Evolutionary conservation across 2,888 invertebrate species (phyloP).

Genomic region (Epinotia nisella): DNA sequence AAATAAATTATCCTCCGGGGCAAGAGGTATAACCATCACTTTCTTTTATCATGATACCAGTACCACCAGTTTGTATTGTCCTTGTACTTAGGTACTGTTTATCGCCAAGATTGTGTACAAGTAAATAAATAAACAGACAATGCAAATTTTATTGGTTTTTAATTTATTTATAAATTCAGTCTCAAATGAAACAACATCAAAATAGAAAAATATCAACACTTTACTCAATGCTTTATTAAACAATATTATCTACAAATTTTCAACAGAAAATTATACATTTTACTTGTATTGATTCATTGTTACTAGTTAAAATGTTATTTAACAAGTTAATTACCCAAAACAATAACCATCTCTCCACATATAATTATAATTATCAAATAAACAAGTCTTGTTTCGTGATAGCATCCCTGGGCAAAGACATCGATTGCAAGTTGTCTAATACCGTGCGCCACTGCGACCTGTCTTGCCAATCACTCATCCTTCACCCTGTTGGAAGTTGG

Average conservation of each 20-base stretch:
- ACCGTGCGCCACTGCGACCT: background rate
- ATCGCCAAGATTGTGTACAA: constrained; percentile 7
- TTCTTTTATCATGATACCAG: background rate
- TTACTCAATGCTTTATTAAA: constrained; percentile 46
- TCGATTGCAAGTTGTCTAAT: constrained; percentile 22
- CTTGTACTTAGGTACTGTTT: background rate
- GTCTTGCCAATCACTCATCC: background rate
- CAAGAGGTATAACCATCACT: background rate
- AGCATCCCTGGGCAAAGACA: constrained; percentile 13
- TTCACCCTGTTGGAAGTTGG: background rate
- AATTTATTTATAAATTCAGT: constrained; percentile 20
- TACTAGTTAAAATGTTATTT: constrained; percentile 33
- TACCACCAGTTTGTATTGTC: background rate
- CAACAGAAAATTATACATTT: constrained; percentile 35
- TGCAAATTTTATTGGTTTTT: constrained; percentile 29
- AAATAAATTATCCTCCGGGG: too few relatives aligned
- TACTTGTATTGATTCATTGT: constrained; percentile 37
- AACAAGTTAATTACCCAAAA: constrained; percentile 41
- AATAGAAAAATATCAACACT: constrained; percentile 49
- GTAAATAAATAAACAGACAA: constrained; percentile 33
- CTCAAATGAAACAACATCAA: constrained; percentile 46
- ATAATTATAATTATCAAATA: constrained; percentile 25
- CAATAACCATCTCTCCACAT: constrained; percentile 29
- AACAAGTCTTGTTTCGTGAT: constrained; percentile 37
- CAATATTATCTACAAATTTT: constrained; percentile 43